Conservation (phyloP, 2,797 vertebrate genomes). For the Eleutherodactylus coqui region DNA sequence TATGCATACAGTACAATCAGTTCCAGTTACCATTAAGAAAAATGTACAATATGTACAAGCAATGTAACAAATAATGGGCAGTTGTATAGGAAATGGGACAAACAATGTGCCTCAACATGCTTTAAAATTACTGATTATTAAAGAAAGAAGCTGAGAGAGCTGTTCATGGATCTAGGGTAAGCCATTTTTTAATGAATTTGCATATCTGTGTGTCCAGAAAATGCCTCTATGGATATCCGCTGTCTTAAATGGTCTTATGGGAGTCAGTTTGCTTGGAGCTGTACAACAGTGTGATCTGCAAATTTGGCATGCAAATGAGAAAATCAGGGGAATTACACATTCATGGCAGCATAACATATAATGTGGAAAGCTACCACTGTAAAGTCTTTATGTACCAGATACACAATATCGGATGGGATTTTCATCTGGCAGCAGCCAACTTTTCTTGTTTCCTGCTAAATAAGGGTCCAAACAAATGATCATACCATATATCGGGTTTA, state of each 20-base stretch:
- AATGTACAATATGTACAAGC: neutral
- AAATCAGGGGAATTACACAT: conserved; percentile 23
- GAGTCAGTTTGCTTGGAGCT: conserved; percentile 44
- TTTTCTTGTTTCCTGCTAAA: neutral
- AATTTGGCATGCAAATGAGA: conserved; percentile 36
- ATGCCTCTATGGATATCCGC: conserved; percentile 8
- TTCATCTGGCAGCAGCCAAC: neutral
- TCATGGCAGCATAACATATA: neutral
- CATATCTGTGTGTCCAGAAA: neutral
- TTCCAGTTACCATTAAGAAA: neutral
- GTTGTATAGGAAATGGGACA: neutral
- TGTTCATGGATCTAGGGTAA: conserved; percentile 10
- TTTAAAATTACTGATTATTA: conserved; percentile 6
- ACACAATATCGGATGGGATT: neutral
- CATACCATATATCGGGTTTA: neutral
- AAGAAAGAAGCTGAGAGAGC: conserved; percentile 7
- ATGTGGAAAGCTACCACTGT: neutral
- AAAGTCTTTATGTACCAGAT: neutral
- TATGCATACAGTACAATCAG: neutral
- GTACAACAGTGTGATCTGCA: conserved; percentile 39
- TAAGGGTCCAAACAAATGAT: neutral
- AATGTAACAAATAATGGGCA: neutral
- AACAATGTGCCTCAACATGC: neutral
- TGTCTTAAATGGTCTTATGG: neutral
- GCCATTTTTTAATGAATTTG: conserved; percentile 35